Base-by-base conservation (phyloP, 2,888 invertebrate genomes). In the Tortrix viridana region DNA sequence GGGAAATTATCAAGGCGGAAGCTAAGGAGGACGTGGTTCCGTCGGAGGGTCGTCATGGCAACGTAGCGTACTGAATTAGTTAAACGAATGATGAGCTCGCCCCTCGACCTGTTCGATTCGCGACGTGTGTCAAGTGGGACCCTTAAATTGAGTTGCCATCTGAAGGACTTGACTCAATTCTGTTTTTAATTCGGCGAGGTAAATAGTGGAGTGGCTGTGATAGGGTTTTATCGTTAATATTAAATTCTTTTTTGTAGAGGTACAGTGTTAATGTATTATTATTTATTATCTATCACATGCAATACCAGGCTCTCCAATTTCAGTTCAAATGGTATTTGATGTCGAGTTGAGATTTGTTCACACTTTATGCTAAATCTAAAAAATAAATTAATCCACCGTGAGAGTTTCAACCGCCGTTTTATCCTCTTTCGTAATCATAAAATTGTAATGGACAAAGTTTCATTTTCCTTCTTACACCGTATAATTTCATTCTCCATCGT, bases 61-160 rank as follows among this genome's bases (percentile, higher is more conserved):
- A 89, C 86, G 72, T 66, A 73, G 72, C 26, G 73, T 78, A 80
- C 77, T 85, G 88, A 85, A 88, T 89, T 86, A 85, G 83, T 88
- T 86, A 85, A 79, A 80, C 82, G 84, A 82, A 84, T 85, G 82
- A 85, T 85, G 82, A 82, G 85, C 80, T 81, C 80, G 75, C 76
- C 84, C 81, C 77, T 74, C 73, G 69, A 62, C 58, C 54, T 52
- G 65, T 64, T 65, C 66, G 62, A 68, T 73, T 70, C 69, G 67
- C 67, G 65, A 62, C 67, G 68, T 67, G 55, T 59, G 56, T 54
- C 48, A 59, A 56, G 56, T 57, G 46, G 46, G 54, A 48, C 53
- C 53, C 57, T 58, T 53, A 58, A 63, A 63, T 65, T 47, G 54
- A 60, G 65, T 65, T 60, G 32, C 50, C 41, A 53, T 53, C 22